Base-by-base conservation (phyloP, 2,888 invertebrate genomes). In the Harpalus rufipes region DNA sequence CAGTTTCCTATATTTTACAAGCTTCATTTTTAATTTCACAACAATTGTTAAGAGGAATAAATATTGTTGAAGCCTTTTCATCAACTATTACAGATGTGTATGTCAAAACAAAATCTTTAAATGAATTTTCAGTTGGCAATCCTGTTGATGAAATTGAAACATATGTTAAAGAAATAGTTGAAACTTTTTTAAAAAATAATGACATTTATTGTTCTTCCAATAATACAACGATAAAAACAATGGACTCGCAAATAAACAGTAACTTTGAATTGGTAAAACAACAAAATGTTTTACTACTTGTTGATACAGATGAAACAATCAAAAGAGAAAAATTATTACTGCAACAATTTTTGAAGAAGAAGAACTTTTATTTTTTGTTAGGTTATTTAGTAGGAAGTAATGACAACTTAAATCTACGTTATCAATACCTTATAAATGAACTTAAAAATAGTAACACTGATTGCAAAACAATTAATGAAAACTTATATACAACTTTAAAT, bases 71-170 rank as follows among this genome's bases (percentile, higher is more conserved):
- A n/a, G 94, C 95, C 0, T 90, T 95, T 85, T 87, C 90, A 2
- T 92, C 92, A 78, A 92, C 94, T 85, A 94, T 94, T 86, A 90
- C 93, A 0, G 95, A 95, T 88, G 94, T 96, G 12, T 96, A 96
- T 88, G 92, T 89, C 86, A 90, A 89, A 87, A 89, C 89, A 7
- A 88, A 89, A 86, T 88, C 88, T 8, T 32, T 86, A 0, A 84
- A 87, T 39, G 90, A 90, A 82, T 91, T 91, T 86, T 88, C 89
- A 61, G 89, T 88, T 10, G 92, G 90, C 85, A 90, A 91, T 61
- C 91, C 93, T 8, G 88, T 93, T 3, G 91, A 91, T 4, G 91
- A 92, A 86, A 92, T 93, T 87, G 92, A 93, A 87, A 92, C 92
- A 58, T 89, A 91, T 65, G 92, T 89, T 92, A 2, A 91, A 90